Conservation (phyloP, 2,113 vertebrate genomes). For the Nipponia nippon region DNA sequence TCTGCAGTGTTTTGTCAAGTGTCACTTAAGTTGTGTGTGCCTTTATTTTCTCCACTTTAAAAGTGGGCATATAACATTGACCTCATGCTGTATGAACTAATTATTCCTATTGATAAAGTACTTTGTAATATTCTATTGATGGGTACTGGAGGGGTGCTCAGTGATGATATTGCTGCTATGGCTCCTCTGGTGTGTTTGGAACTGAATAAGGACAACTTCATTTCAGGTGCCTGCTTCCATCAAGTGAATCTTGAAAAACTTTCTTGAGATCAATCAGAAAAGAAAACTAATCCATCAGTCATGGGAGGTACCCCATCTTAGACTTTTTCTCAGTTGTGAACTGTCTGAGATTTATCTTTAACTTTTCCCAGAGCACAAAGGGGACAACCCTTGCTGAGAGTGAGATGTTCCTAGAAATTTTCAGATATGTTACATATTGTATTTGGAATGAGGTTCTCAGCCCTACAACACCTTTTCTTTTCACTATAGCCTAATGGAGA, state of each 20-base stretch:
- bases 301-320: background rate
- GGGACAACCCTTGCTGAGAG: background rate
- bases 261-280: background rate
- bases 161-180: fast-evolving
- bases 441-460: background rate
- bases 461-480: background rate
- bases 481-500: background rate
- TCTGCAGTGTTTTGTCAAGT: background rate
- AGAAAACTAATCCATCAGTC: background rate
- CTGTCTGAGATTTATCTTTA: background rate
- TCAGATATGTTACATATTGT: background rate
- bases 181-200: background rate
- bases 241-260: background rate
- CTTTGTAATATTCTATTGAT: background rate
- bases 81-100: background rate
- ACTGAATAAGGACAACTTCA: background rate
- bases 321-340: background rate
- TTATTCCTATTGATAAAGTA: background rate
- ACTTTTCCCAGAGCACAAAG: background rate
- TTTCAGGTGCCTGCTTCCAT: background rate
- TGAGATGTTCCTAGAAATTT: background rate
- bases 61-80: background rate
- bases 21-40: background rate
- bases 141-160: background rate
- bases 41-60: background rate